Evolutionary conservation across 2,113 vertebrate species (phyloP), one percentile per base, ranked within the genome.

Genomic region (Aptenodytes forsteri): DNA sequence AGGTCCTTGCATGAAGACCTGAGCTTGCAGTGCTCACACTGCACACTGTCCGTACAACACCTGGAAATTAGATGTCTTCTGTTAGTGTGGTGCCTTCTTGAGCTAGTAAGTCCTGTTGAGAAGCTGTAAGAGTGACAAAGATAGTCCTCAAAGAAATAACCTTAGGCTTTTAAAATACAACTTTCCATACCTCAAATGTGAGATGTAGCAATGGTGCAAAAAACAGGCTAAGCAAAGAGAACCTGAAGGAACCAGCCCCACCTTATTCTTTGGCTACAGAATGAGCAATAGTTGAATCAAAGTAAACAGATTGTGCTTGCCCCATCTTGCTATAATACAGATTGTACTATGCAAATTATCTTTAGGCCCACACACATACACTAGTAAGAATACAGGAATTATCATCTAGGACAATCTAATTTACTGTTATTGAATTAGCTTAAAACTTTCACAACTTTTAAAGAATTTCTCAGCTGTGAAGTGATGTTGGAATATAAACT

Each of bases 271-370:
- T 83, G 38, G 70, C 87, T 94, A 14, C 32, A 66, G 65, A 87
- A 90, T 58, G 52, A 92, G 70, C 62, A 91, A 64, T 18, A 76
- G 52, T 36, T 66, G n/a, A 96, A 89, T 8, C 32, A 83, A 87
- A 87, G 89, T 83, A 95, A 96, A 96, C 91, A 93, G 52, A 72
- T 6, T 80, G 61, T 83, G 22, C 96, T 90, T 97, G 95, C 29
- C 66, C 21, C 83, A 84, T 95, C 97, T 96, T 97, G 96, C 73
- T 93, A 38, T 64, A 84, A 83, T 85, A 92, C 91, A 94, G 86
- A 79, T 36, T 85, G 85, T 90, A 78, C 77, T 80, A 92, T 97
- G 95, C 87, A 93, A 97, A 97, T 96, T 49, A 61, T 21, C 81
- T 78, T 84, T 66, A 73, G 62, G 81, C 91, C 93, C 91, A 94